Conservation (phyloP, 2,888 invertebrate species). For the Biston stratarius region DNA sequence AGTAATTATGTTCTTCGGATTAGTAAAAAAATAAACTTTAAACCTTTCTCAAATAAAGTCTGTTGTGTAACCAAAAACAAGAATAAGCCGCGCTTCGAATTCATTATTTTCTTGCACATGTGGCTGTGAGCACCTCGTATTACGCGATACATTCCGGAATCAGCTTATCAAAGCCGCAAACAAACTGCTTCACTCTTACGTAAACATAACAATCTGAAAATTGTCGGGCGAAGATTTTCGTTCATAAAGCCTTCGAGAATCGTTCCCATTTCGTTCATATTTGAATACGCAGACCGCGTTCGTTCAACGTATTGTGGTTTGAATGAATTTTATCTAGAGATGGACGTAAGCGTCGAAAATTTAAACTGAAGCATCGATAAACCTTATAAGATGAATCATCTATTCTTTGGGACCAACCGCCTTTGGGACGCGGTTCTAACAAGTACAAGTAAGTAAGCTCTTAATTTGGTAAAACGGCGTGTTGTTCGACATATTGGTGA, state of each 20-base stretch:
- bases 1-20: too few species aligned
- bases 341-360: slow-evolving; percentile 11
- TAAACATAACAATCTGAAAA: slow-evolving; percentile 39
- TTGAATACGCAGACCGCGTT: slow-evolving; percentile 38
- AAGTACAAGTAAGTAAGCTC: too few species aligned
- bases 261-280: slow-evolving; percentile 41
- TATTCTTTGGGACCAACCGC: too few species aligned
- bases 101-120: background rate
- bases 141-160: slow-evolving; percentile 7
- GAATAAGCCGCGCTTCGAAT: too few species aligned
- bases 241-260: slow-evolving; percentile 41
- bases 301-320: slow-evolving; percentile 38
- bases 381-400: background rate
- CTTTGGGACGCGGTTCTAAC: too few species aligned
- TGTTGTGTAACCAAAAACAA: too few species aligned
- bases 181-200: slow-evolving; percentile 32
- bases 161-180: slow-evolving; percentile 28
- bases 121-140: background rate
- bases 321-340: slow-evolving; percentile 32
- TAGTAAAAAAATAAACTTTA: too few species aligned
- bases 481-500: too few species aligned
- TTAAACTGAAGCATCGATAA: background rate
- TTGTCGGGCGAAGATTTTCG: slow-evolving; percentile 39
- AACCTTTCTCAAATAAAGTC: too few species aligned
- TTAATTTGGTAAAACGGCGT: too few species aligned